These are phyloP conservation scores for Corythornis vintsioides DNA, from an alignment of 2,113 vertebrate species.

Conservation along the genomic window DNA sequence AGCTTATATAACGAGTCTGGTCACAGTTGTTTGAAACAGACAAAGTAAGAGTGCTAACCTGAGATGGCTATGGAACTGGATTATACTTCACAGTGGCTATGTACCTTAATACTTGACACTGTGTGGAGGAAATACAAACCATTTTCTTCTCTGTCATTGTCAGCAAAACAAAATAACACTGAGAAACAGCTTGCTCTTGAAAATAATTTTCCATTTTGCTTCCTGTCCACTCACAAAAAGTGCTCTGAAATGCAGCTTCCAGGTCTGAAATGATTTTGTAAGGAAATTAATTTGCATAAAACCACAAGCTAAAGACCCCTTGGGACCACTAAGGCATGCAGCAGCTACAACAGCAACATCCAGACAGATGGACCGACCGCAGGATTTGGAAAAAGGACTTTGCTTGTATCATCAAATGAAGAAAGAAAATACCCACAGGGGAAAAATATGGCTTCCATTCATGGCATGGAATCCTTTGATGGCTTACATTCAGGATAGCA, in stretches of 20 bases:
- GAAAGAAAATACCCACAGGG: neutral
- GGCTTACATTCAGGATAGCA: neutral
- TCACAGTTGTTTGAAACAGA: neutral
- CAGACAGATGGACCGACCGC: neutral
- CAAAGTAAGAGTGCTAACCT: neutral
- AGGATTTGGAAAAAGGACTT: slow-evolving; percentile 5
- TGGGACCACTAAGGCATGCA: neutral
- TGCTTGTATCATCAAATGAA: neutral
- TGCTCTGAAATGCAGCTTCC: neutral
- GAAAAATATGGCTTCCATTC: neutral
- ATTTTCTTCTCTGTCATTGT: neutral
- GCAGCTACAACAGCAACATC: neutral
- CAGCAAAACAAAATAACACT: neutral
- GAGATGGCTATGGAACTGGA: neutral
- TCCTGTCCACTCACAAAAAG: neutral
- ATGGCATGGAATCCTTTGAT: neutral
- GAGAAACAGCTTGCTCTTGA: neutral
- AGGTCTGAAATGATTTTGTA: neutral
- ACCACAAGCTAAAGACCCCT: neutral
- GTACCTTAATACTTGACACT: neutral
- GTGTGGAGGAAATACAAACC: neutral
- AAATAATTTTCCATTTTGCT: neutral
- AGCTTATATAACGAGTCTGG: neutral
- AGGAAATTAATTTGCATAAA: slow-evolving; percentile 13
- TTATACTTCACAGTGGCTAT: neutral